Evolutionary conservation across 2,797 vertebrate species (phyloP).

Genomic region (Ispidina picta): DNA sequence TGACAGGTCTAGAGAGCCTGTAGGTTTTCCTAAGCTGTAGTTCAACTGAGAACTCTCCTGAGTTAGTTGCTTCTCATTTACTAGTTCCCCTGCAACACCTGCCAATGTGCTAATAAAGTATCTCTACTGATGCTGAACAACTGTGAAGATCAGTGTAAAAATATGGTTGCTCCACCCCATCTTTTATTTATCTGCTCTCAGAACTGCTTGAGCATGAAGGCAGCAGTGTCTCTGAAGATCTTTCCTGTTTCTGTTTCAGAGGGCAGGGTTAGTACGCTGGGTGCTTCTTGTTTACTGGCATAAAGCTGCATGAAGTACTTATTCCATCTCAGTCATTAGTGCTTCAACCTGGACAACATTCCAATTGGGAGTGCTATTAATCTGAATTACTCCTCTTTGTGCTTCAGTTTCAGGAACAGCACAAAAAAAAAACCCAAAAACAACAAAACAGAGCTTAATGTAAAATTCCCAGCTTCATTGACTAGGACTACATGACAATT

Average conservation of each 20-base stretch:
- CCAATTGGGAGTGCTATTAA: background rate
- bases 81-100: background rate
- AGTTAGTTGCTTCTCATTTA: slow-evolving; percentile 24
- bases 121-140: slow-evolving; percentile 25
- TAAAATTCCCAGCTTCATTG: background rate
- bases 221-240: slow-evolving; percentile 19
- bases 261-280: background rate
- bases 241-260: background rate
- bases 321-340: background rate
- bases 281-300: background rate
- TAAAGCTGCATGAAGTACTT: background rate
- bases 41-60: background rate
- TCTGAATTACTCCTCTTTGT: background rate
- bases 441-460: background rate
- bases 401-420: background rate
- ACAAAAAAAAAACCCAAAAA: background rate
- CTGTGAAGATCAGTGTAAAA: slow-evolving; percentile 32
- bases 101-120: background rate
- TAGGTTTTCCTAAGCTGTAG: background rate
- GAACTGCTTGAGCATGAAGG: slow-evolving; percentile 1
- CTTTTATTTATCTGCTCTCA: slow-evolving; percentile 43
- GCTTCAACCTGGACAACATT: background rate
- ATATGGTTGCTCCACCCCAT: slow-evolving; percentile 20
- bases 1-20: background rate
- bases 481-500: background rate